Conservation (phyloP, 2,888 invertebrate genomes). For the Heterodera filipjevi region DNA sequence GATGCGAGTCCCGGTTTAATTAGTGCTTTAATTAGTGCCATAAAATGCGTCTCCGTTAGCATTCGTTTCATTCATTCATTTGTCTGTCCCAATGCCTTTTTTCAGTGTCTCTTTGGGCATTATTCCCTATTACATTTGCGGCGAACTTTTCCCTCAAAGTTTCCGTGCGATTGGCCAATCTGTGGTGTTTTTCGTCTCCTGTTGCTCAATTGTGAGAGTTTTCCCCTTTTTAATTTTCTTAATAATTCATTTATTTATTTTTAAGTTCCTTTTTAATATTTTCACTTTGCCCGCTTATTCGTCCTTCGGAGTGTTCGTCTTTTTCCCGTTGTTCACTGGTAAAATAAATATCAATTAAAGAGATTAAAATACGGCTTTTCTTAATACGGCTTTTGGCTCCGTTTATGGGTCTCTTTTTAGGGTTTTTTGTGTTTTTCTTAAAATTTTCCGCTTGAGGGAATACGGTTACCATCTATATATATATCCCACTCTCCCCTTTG, state of each 20-base stretch:
- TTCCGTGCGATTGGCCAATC: slow-evolving; percentile 54
- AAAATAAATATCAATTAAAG: neutral
- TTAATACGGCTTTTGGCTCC: no score
- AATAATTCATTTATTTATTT: neutral
- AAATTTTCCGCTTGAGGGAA: no score
- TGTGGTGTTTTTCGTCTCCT: slow-evolving; percentile 48
- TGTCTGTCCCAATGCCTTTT: neutral
- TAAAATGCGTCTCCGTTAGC: no score
- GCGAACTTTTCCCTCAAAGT: slow-evolving; percentile 48
- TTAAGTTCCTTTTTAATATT: slow-evolving; percentile 28
- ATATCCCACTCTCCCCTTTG: no score
- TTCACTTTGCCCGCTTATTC: slow-evolving; percentile 45
- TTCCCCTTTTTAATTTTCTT: neutral
- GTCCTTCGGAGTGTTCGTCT: slow-evolving; percentile 43
- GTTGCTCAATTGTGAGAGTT: slow-evolving; percentile 11
- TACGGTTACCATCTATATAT: no score
- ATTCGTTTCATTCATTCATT: neutral
- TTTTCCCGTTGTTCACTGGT: slow-evolving; percentile 47
- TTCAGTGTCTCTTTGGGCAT: slow-evolving; percentile 52
- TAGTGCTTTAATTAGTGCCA: no score
- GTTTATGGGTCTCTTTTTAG: no score
- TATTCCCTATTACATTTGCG: slow-evolving; percentile 52
- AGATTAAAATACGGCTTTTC: no score
- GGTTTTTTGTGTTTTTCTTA: no score
- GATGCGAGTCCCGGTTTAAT: no score